phyloP scores from a whole-genome alignment of 2,797 vertebrate species.

The Loris lydekkerianus region DNA sequence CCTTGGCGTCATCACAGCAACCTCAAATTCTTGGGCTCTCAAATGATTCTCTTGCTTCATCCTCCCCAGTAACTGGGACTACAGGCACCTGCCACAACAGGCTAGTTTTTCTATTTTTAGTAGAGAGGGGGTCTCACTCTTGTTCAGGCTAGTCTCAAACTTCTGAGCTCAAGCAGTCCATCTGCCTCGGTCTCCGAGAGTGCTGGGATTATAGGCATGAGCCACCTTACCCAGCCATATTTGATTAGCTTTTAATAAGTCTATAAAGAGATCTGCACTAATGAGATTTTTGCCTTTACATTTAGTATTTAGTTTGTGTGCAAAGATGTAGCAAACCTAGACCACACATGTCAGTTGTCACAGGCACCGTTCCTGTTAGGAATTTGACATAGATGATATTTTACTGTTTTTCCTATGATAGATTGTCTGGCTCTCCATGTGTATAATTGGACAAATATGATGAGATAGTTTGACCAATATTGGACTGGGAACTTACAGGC shows the following conservation, averaged over 20 bases:
- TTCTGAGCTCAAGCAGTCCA: too few relatives aligned
- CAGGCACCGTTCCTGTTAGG: neutral
- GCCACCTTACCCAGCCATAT: too few relatives aligned
- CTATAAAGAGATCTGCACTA: neutral
- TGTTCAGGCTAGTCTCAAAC: too few relatives aligned
- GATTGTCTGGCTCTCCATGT: neutral
- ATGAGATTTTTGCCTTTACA: neutral
- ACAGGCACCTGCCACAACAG: too few relatives aligned
- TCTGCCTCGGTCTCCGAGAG: too few relatives aligned
- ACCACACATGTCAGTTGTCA: neutral
- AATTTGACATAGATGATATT: neutral
- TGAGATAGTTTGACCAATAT: neutral
- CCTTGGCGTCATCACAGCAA: too few relatives aligned
- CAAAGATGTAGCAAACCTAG: neutral
- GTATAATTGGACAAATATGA: neutral
- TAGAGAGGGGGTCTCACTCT: too few relatives aligned
- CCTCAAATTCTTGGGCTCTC: too few relatives aligned
- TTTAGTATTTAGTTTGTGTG: neutral
- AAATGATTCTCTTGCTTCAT: too few relatives aligned
- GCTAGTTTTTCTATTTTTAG: too few relatives aligned
- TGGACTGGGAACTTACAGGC: neutral
- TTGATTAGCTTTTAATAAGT: conserved; percentile 16
- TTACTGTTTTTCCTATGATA: neutral
- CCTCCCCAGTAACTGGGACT: too few relatives aligned
- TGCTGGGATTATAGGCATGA: too few relatives aligned